These are phyloP conservation scores for Caenorhabditis macrosperma DNA, from an alignment of 2,888 invertebrate genomes.

Conservation along the genomic window DNA sequence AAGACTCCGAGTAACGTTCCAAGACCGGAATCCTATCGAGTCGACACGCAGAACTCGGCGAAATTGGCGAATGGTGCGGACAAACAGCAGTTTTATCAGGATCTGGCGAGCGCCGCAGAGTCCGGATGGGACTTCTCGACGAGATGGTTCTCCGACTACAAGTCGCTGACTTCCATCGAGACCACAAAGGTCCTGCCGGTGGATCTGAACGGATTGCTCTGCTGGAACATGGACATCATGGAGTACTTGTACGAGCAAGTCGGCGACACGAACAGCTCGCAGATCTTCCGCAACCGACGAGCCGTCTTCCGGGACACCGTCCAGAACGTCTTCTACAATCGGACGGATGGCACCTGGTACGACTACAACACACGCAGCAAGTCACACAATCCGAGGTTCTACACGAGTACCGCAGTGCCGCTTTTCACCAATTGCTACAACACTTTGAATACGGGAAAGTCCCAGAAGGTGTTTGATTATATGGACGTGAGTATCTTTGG, in stretches of 20 bases:
- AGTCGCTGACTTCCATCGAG: slow-evolving; percentile 81
- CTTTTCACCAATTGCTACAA: slow-evolving; percentile 84
- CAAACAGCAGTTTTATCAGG: slow-evolving; percentile 63
- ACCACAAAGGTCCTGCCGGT: slow-evolving; percentile 86
- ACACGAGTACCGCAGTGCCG: slow-evolving; percentile 84
- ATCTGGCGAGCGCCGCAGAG: slow-evolving; percentile 84
- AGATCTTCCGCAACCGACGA: slow-evolving; percentile 57
- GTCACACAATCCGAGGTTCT: slow-evolving; percentile 71
- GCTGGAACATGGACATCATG: slow-evolving; percentile 84
- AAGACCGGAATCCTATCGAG: slow-evolving; percentile 90
- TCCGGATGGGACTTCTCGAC: slow-evolving; percentile 97
- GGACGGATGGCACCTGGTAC: slow-evolving; percentile 71
- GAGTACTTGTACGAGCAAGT: slow-evolving; percentile 69
- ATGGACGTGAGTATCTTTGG: slow-evolving; percentile 62
- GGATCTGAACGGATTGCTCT: slow-evolving; percentile 88
- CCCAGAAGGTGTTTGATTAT: slow-evolving; percentile 66
- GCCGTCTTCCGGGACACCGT: slow-evolving; percentile 60
- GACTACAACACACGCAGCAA: slow-evolving; percentile 71
- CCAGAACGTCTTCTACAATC: slow-evolving; percentile 72
- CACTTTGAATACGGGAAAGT: slow-evolving; percentile 66
- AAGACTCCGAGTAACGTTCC: slow-evolving; percentile 75
- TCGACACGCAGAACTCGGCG: slow-evolving; percentile 71
- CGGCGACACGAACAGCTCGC: slow-evolving; percentile 54
- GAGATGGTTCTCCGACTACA: slow-evolving; percentile 87
- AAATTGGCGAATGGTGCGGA: slow-evolving; percentile 39